Percentiles rank a stretch among this genome's conserved stretches.
These are phyloP conservation scores for Aphelinus atriplicis DNA, from an alignment of 1,140 invertebrate species.

Conservation along the genomic window DNA sequence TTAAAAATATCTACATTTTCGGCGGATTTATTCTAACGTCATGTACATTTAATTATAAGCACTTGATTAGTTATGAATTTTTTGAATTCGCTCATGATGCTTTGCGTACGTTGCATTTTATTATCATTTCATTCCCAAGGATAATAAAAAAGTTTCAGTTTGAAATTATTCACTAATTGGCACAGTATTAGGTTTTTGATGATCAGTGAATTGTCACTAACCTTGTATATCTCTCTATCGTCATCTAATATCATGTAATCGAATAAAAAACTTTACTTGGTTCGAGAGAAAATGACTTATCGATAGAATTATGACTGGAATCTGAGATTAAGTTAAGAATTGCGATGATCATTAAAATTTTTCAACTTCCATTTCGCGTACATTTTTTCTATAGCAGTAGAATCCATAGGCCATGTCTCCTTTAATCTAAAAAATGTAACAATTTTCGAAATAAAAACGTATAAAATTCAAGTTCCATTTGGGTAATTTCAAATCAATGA, in stretches of 20 bases:
- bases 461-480: too few relatives aligned
- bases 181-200: slow-evolving; percentile 37
- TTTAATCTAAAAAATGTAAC: too few relatives aligned
- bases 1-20: slow-evolving; percentile 9
- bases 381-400: too few relatives aligned
- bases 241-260: not conserved
- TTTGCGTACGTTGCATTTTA: slow-evolving; percentile 12
- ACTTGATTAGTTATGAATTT: slow-evolving; percentile 14
- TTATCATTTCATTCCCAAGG: not conserved
- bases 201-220: slow-evolving; percentile 16
- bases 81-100: slow-evolving; percentile 26
- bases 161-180: slow-evolving; percentile 36
- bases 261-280: too few relatives aligned
- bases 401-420: too few relatives aligned
- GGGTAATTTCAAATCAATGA: too few relatives aligned
- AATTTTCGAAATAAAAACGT: too few relatives aligned
- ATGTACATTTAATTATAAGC: slow-evolving; percentile 19
- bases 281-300: not conserved
- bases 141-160: slow-evolving; percentile 39
- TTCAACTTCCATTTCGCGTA: not conserved
- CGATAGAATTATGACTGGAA: not conserved
- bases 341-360: not conserved
- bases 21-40: not conserved
- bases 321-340: not conserved
- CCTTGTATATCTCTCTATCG: not conserved